Evolutionary conservation across 2,888 invertebrate genomes (phyloP).

Genomic region (Idaea straminata): DNA sequence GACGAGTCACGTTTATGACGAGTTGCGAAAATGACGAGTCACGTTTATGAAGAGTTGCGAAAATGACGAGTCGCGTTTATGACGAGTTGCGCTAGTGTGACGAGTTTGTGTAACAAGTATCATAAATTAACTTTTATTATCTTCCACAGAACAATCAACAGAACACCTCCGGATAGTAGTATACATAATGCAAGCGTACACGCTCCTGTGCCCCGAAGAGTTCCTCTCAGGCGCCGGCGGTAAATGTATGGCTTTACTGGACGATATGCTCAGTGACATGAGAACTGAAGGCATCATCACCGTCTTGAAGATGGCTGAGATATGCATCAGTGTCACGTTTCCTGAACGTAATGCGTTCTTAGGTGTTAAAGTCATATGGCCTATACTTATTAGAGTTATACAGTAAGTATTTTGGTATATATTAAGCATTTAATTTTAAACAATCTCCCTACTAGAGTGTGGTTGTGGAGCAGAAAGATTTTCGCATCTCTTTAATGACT

Average conservation of each 20-base stretch:
- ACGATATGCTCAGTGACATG: constrained; percentile 88
- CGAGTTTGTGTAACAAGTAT: not conserved
- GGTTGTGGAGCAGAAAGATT: no score
- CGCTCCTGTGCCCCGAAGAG: constrained; percentile 88
- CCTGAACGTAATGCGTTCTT: constrained; percentile 86
- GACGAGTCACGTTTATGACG: no score
- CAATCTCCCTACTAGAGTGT: not conserved
- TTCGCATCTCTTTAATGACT: no score
- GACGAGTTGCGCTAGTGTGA: no score
- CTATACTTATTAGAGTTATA: constrained; percentile 63
- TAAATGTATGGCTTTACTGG: constrained; percentile 84
- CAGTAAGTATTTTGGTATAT: constrained; percentile 51
- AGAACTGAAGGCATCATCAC: constrained; percentile 78
- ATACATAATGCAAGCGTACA: constrained; percentile 90
- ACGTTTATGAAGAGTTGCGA: no score
- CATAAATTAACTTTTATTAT: constrained; percentile 4
- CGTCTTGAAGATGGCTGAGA: constrained; percentile 83
- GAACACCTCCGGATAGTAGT: constrained; percentile 90
- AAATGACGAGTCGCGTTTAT: no score
- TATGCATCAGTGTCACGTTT: constrained; percentile 87
- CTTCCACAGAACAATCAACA: constrained; percentile 85
- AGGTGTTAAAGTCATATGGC: constrained; percentile 77
- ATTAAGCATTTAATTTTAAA: not conserved
- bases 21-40: no score
- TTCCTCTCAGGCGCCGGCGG: constrained; percentile 87